Conservation (phyloP, 2,888 invertebrate species). For the Ischnura elegans region DNA sequence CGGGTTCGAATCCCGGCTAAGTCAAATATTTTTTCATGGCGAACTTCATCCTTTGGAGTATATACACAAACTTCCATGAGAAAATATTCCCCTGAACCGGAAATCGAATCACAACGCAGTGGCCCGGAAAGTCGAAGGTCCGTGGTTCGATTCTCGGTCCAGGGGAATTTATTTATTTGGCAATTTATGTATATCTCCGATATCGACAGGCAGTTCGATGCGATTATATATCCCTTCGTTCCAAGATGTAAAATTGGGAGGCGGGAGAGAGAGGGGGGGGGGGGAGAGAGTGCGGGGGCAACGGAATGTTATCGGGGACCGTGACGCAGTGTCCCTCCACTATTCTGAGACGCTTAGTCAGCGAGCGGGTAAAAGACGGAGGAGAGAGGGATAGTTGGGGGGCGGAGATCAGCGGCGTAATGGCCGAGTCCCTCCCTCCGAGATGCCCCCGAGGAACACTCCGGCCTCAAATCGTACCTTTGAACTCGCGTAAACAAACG, state of each 20-base stretch:
- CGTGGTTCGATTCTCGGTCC: too few species aligned
- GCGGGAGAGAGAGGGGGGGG: neutral
- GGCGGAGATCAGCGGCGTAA: neutral
- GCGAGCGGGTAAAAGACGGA: neutral
- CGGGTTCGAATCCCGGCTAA: too few species aligned
- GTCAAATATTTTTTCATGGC: too few species aligned
- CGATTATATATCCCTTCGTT: neutral
- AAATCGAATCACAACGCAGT: too few species aligned
- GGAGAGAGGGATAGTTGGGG: neutral
- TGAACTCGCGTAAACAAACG: neutral
- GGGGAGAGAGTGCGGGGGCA: neutral
- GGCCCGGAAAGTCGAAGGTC: too few species aligned
- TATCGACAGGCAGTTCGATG: neutral
- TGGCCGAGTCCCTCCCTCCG: neutral
- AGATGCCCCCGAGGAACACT: neutral
- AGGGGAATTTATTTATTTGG: too few species aligned
- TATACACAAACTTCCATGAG: too few species aligned
- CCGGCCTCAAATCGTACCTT: neutral
- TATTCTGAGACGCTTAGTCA: slow-evolving; percentile 48
- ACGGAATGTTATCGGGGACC: neutral
- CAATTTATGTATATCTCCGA: too few species aligned
- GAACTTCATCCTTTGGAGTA: too few species aligned
- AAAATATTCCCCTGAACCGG: too few species aligned
- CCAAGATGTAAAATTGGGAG: neutral
- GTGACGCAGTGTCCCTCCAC: slow-evolving; percentile 26